These are phyloP conservation scores for Harpalus rubripes DNA, from an alignment of 2,888 invertebrate genomes.

Conservation along the genomic window DNA sequence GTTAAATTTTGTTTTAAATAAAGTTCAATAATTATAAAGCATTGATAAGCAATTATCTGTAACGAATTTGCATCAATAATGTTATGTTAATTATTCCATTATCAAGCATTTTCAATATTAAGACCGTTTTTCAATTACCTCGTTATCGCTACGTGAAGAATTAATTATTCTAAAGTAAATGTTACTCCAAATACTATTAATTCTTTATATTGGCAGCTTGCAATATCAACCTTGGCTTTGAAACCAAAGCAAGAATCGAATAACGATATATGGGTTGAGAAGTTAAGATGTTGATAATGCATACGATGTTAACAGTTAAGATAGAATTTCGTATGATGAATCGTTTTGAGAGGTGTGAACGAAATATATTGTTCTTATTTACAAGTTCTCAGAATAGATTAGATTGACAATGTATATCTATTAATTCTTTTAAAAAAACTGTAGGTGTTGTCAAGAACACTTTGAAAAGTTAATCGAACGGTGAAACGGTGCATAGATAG, in stretches of 20 bases:
- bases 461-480: slow-evolving; percentile 18
- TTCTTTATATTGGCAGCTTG: not conserved
- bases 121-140: too few relatives aligned
- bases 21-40: too few relatives aligned
- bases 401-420: slow-evolving; percentile 4
- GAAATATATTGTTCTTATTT: not conserved
- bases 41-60: too few relatives aligned
- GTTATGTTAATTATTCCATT: too few relatives aligned
- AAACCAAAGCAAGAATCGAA: not conserved
- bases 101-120: too few relatives aligned
- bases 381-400: not conserved
- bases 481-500: not conserved
- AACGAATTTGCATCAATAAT: too few relatives aligned
- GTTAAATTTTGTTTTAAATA: too few relatives aligned
- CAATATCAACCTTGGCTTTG: not conserved
- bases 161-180: too few relatives aligned
- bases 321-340: not conserved
- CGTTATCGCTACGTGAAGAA: too few relatives aligned
- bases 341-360: not conserved
- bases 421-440: slow-evolving; percentile 28
- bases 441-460: slow-evolving; percentile 36
- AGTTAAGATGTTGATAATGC: not conserved
- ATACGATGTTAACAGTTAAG: not conserved
- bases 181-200: not conserved
- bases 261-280: too few relatives aligned